Evolutionary conservation across 2,113 vertebrate species (phyloP).

Genomic region (human (Homo sapiens)): GRCh38 chr12:7958501-7959000

Average conservation of each 20-base stretch:
- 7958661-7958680: background rate
- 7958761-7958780: background rate
- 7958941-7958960: no score
- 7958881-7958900: no score
- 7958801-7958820: conserved; percentile 23
- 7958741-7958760: conserved; percentile 13
- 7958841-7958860: background rate
- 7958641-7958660: background rate
- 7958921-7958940: no score
- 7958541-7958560: background rate
- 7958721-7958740: background rate
- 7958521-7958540: background rate
- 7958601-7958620: background rate
- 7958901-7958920: no score
- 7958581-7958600: background rate
- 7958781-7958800: background rate
- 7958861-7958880: background rate
- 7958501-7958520: background rate
- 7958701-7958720: background rate
- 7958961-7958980: no score
- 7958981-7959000: no score
- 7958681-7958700: background rate
- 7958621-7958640: background rate
- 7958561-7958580: background rate
- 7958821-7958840: conserved; percentile 57